Conservation (phyloP, 2,888 invertebrate genomes). For the Lomographa bimaculata region DNA sequence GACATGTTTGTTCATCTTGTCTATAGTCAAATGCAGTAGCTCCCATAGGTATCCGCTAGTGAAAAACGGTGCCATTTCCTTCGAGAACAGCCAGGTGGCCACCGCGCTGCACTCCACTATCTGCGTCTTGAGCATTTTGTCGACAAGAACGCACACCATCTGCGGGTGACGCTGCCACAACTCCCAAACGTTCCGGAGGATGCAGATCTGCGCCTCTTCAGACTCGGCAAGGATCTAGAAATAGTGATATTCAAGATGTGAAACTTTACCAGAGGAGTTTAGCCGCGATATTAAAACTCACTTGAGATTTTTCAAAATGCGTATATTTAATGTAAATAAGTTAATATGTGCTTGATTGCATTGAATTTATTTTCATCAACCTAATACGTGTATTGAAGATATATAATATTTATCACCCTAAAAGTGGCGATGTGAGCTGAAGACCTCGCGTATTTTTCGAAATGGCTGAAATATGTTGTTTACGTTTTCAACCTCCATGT, state of each 20-base stretch:
- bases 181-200: constrained; percentile 95
- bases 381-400: too few species aligned
- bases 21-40: constrained; percentile 96
- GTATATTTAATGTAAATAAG: too few species aligned
- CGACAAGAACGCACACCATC: constrained; percentile 98
- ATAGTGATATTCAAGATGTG: neutral
- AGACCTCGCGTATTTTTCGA: too few species aligned
- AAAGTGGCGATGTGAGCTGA: too few species aligned
- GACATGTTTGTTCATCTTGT: constrained; percentile 98
- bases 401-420: too few species aligned
- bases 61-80: constrained; percentile 93
- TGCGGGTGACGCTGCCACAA: constrained; percentile 98
- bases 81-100: constrained; percentile 98
- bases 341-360: too few species aligned
- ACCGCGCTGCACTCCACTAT: constrained; percentile 98
- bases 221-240: constrained; percentile 93
- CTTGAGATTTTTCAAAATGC: too few species aligned
- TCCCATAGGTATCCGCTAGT: constrained; percentile 98
- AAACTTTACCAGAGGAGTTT: too few species aligned
- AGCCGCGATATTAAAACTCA: too few species aligned
- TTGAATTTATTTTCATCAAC: too few species aligned
- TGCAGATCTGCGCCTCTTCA: constrained; percentile 97
- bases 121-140: constrained; percentile 98
- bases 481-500: too few species aligned
- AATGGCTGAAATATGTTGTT: too few species aligned